Percentiles rank a stretch among this genome's conserved stretches.
Conservation (phyloP, 2,113 vertebrate species). For the Alouatta palliata region DNA sequence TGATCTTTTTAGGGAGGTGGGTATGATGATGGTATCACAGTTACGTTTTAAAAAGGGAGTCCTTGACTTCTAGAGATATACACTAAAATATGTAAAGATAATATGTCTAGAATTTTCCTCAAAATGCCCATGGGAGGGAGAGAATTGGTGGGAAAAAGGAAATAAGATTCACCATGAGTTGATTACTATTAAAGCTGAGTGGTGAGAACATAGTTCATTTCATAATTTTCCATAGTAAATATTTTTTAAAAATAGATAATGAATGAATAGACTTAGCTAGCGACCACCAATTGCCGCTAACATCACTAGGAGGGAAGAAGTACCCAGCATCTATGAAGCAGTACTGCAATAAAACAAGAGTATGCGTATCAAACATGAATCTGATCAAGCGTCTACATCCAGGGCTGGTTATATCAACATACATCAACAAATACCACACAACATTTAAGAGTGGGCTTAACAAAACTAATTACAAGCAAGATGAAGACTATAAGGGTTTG, state of each 20-base stretch:
- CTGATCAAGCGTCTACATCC: background rate
- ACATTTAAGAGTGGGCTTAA: constrained; percentile 16
- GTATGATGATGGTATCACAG: background rate
- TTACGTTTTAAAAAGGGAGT: background rate
- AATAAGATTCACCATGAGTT: background rate
- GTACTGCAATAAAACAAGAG: background rate
- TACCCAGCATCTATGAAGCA: background rate
- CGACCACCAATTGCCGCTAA: background rate
- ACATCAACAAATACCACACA: background rate
- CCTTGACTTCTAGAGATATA: background rate
- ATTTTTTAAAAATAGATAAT: background rate
- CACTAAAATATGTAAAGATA: constrained; percentile 7
- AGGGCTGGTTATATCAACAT: background rate
- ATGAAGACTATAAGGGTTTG: background rate
- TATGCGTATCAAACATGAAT: background rate
- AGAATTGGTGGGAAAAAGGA: background rate
- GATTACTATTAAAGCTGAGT: background rate
- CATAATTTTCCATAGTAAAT: background rate
- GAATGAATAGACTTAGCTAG: background rate
- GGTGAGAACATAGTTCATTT: background rate
- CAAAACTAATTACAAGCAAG: constrained; percentile 41
- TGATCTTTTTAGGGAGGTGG: background rate
- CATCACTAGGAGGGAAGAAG: background rate
- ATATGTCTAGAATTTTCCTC: background rate
- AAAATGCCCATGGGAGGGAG: background rate